Evolutionary conservation across 2,797 vertebrate species (phyloP).

Genomic region (Ctenopoma multispine): DNA sequence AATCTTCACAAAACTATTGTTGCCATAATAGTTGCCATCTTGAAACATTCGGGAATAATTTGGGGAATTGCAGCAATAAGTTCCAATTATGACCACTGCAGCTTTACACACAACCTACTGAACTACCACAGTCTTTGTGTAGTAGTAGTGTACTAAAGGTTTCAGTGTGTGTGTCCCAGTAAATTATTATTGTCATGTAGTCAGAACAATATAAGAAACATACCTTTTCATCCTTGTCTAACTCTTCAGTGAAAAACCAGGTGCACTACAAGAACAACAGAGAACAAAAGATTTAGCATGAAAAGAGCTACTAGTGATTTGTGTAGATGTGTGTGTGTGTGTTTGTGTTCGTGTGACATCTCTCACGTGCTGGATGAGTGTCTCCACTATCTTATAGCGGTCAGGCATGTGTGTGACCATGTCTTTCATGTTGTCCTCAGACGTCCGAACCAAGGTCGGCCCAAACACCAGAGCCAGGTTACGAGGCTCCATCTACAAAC

Average conservation of each 20-base stretch:
- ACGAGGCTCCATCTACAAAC: slow-evolving; percentile 93
- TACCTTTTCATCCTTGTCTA: slow-evolving; percentile 95
- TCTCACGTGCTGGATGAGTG: slow-evolving; percentile 96
- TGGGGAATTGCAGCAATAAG: too few relatives aligned
- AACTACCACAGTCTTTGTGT: too few relatives aligned
- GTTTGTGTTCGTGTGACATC: not conserved
- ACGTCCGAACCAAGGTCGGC: slow-evolving; percentile 94
- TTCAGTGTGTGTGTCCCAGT: not conserved
- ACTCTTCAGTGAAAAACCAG: slow-evolving; percentile 96
- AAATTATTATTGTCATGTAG: not conserved
- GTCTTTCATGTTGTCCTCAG: slow-evolving; percentile 99
- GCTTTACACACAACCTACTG: too few relatives aligned
- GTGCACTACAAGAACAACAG: slow-evolving; percentile 80
- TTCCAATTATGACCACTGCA: too few relatives aligned
- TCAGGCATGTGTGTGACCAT: slow-evolving; percentile 99
- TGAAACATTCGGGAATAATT: too few relatives aligned
- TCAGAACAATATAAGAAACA: not conserved
- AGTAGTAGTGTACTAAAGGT: not conserved
- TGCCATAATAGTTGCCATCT: too few relatives aligned
- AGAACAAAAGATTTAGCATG: slow-evolving; percentile 30
- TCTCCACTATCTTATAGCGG: slow-evolving; percentile 98
- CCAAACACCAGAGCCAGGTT: slow-evolving; percentile 98
- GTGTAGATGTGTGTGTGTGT: not conserved
- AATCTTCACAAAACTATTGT: too few relatives aligned
- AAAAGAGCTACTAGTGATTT: not conserved